A percentile compares a stretch with the other conserved stretches of the same genome.
Conservation (phyloP, 2,113 vertebrate genomes). For the Columba janthina region DNA sequence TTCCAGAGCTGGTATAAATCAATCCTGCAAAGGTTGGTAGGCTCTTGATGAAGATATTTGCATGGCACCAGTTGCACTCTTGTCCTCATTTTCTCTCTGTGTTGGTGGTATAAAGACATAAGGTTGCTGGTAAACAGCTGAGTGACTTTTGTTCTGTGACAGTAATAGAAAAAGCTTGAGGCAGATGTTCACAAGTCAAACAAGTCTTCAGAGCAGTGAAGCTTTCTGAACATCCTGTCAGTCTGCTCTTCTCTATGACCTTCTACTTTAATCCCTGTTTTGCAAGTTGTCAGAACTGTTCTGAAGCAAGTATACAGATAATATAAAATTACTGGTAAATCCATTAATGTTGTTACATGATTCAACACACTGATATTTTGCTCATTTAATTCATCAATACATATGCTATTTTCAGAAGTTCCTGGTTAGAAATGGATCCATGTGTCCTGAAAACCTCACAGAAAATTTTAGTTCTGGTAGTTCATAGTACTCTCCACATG, state of each 20-base stretch:
- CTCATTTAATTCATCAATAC: not conserved
- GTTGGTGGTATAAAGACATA: not conserved
- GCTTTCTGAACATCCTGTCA: not conserved
- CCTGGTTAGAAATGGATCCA: not conserved
- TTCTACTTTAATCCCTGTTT: not conserved
- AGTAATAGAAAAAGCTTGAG: not conserved
- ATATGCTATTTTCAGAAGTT: not conserved
- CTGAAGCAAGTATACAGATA: not conserved
- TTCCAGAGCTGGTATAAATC: not conserved
- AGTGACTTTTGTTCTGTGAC: not conserved
- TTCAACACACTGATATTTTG: not conserved
- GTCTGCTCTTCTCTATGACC: not conserved
- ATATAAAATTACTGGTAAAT: not conserved
- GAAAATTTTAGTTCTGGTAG: not conserved
- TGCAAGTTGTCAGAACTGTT: not conserved
- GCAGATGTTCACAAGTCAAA: not conserved
- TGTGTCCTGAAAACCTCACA: accelerated
- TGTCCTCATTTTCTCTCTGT: not conserved
- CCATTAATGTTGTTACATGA: not conserved
- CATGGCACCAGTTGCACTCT: not conserved
- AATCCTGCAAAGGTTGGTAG: not conserved
- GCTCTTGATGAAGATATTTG: not conserved
- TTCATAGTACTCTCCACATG: not conserved
- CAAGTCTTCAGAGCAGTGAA: not conserved
- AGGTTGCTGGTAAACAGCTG: not conserved